Percentiles rank a stretch among this genome's conserved stretches.
phyloP scores from a whole-genome alignment of 2,888 invertebrate species.

The Amblyjoppa proteus region DNA sequence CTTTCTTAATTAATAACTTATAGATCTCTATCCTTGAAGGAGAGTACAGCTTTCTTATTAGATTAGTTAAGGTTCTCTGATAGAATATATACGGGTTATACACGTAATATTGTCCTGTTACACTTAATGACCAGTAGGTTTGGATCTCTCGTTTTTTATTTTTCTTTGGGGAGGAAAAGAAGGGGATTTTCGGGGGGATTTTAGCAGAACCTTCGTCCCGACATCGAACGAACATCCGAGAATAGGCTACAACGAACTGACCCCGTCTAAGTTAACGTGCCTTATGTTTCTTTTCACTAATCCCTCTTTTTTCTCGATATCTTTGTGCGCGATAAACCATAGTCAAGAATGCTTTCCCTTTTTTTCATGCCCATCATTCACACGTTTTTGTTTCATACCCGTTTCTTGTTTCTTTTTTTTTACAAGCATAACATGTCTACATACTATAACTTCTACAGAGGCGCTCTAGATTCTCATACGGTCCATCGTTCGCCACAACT shows the following conservation, averaged over 20 bases:
- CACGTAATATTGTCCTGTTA: conserved; percentile 81
- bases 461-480: conserved; percentile 42
- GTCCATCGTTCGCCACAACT: conserved; percentile 58
- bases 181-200: conserved; percentile 14
- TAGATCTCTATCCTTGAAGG: conserved; percentile 53
- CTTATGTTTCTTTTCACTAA: conserved; percentile 25
- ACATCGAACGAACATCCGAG: conserved; percentile 39
- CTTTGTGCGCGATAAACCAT: conserved; percentile 62
- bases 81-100: conserved; percentile 68
- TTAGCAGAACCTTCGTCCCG: conserved; percentile 32
- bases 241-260: conserved; percentile 49
- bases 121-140: conserved; percentile 78
- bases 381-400: conserved; percentile 24
- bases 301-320: conserved; percentile 2
- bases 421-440: conserved; percentile 44
- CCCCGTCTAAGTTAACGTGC: conserved; percentile 58
- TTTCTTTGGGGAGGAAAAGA: not conserved
- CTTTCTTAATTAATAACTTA: conserved; percentile 53
- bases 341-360: conserved; percentile 22
- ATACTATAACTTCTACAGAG: conserved; percentile 53
- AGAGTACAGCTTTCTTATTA: conserved; percentile 60
- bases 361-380: conserved; percentile 27
- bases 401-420: conserved; percentile 36
- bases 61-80: conserved; percentile 65
- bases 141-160: conserved; percentile 61